phyloP scores from a whole-genome alignment of 2,888 invertebrate species.

The Lacanobia wlatinum region DNA sequence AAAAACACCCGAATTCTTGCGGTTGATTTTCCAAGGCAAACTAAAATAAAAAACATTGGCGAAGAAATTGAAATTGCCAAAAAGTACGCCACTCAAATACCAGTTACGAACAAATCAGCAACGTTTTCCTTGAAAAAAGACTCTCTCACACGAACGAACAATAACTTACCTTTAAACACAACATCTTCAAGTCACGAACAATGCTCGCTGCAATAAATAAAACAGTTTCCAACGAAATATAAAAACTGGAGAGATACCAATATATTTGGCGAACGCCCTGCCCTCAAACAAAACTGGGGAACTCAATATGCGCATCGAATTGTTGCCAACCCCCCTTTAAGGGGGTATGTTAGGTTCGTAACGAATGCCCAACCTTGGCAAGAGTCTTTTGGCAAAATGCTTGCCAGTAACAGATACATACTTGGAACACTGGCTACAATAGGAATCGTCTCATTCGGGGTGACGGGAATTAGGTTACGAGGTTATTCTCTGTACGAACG shows the following conservation, averaged over 20 bases:
- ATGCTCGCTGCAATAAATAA: constrained; percentile 63
- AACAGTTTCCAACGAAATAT: constrained; percentile 67
- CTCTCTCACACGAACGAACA: constrained; percentile 46
- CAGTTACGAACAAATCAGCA: constrained; percentile 43
- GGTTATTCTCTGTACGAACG: constrained; percentile 59
- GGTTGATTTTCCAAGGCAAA: not conserved
- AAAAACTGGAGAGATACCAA: constrained; percentile 81
- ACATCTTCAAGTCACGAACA: constrained; percentile 62
- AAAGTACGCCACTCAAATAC: constrained; percentile 17
- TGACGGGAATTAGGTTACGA: constrained; percentile 76
- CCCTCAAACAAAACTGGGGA: constrained; percentile 83
- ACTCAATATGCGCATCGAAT: constrained; percentile 86
- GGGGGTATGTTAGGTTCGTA: constrained; percentile 70
- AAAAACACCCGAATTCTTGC: not conserved
- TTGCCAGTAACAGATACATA: constrained; percentile 80
- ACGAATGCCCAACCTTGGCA: constrained; percentile 83
- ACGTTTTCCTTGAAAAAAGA: constrained; percentile 38
- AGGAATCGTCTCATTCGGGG: constrained; percentile 74
- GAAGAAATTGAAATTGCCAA: constrained; percentile 7
- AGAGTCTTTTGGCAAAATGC: constrained; percentile 82
- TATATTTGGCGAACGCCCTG: constrained; percentile 80
- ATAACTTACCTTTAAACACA: constrained; percentile 64
- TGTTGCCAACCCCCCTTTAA: constrained; percentile 82
- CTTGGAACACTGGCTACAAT: constrained; percentile 74
- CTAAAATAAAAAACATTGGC: not conserved